Evolutionary conservation across 2,888 invertebrate species (phyloP).

Genomic region (Neria commutata): DNA sequence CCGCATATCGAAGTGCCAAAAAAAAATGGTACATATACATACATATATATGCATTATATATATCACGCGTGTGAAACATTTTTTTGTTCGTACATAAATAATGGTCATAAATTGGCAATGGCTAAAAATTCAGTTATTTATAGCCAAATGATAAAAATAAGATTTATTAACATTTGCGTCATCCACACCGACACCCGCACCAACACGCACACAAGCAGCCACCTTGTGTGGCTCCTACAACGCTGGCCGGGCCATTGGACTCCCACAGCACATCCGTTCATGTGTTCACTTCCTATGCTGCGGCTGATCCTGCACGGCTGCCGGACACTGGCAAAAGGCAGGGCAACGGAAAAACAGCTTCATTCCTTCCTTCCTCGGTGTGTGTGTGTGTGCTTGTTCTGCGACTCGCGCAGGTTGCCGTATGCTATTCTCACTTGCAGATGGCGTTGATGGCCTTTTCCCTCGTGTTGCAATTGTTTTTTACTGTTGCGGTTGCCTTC

Average conservation of each 20-base stretch:
- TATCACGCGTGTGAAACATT: conserved; percentile 19
- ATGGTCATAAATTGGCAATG: conserved; percentile 63
- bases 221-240: not conserved
- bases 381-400: not conserved
- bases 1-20: no score
- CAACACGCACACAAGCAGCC: conserved; percentile 28
- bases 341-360: not conserved
- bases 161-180: conserved; percentile 61
- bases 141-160: conserved; percentile 63
- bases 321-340: not conserved
- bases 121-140: conserved; percentile 63
- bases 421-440: conserved; percentile 26
- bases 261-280: not conserved
- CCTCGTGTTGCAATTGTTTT: conserved; percentile 4
- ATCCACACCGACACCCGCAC: conserved; percentile 34
- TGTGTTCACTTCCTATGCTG: no score
- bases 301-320: not conserved
- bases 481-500: not conserved
- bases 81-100: conserved; percentile 61
- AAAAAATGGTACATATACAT: no score
- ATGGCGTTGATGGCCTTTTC: conserved; percentile 31
- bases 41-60: no score
- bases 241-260: not conserved
- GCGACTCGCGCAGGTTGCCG: conserved; percentile 5
- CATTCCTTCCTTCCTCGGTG: not conserved